Base-by-base conservation (phyloP, 2,113 vertebrate species). In the Chaenogobius annularis region DNA sequence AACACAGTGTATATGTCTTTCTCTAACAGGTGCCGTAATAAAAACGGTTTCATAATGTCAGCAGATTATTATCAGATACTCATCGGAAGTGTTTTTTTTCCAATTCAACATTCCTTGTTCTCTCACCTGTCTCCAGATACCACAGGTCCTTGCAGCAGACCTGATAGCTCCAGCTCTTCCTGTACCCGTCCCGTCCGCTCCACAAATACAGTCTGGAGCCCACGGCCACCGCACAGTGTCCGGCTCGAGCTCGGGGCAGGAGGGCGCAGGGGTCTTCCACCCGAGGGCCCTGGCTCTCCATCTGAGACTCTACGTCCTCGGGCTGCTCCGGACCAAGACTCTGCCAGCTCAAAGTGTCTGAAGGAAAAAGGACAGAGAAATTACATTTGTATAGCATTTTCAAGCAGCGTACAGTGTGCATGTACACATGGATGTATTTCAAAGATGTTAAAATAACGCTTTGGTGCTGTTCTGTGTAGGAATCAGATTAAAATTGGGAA, bases 101-200 rank as follows among this genome's bases (percentile, higher is more conserved):
- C 48, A 19, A 52, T 10, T 54, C 0, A 8, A 54, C 10, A 58
- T 5, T 37, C 0, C 4, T 50, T 7, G 44, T 10, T 11, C 31
- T 91, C 94, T 93, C 91, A 98, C 98, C 97, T 79, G 96, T 98
- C 90, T 99, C 98, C 88, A 99, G 93, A 90, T 96, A 99, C 97
- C 98, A 99, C 79, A 99, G 95, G 88, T 99, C 98, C 87, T 97
- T 98, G 91, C 96, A 98, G 94, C 97, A 99, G 63, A 99, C 96
- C 91, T 99, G 98, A 92, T 95, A 97, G 88, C 96, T 97, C 90
- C 96, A 94, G 86, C 91, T 96, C 91, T 97, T 99, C 66, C 93
- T 93, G 88, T 96, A 99, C 56, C 97, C 96, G 31, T 99, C 97
- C 48, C 98, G 94, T 58, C 98, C 98, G 61, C 98, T 99, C 98